These are phyloP conservation scores for Calliopsis andreniformis DNA, from an alignment of 1,140 invertebrate species.

Conservation along the genomic window DNA sequence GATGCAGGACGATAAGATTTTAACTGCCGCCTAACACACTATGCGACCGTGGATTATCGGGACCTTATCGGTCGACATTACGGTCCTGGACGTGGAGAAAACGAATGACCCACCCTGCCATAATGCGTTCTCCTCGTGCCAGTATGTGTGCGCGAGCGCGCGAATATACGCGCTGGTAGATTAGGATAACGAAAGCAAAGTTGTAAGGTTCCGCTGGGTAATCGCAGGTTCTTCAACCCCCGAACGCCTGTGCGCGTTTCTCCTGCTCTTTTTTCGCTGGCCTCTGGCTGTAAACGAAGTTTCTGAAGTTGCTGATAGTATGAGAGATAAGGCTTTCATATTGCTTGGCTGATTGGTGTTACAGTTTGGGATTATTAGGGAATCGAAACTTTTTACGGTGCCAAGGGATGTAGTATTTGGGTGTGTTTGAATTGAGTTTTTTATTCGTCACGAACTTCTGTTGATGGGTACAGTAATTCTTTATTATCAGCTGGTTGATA, in stretches of 20 bases:
- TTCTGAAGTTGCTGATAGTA: no score
- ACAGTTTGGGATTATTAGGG: background rate
- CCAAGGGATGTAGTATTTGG: no score
- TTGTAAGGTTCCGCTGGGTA: slow-evolving; percentile 15
- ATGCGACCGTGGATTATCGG: slow-evolving; percentile 51
- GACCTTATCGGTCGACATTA: slow-evolving; percentile 64
- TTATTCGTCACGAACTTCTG: no score
- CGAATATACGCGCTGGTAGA: slow-evolving; percentile 24
- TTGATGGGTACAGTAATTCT: no score
- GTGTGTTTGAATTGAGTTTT: no score
- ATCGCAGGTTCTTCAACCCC: slow-evolving; percentile 33
- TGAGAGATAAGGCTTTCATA: no score
- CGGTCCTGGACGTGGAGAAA: slow-evolving; percentile 45
- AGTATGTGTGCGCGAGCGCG: background rate
- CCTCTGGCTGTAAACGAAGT: background rate
- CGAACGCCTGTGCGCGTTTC: background rate
- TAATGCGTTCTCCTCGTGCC: slow-evolving; percentile 51
- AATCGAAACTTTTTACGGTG: no score
- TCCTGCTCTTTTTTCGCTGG: background rate
- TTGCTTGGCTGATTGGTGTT: background rate
- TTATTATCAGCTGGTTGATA: no score
- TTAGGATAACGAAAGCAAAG: slow-evolving; percentile 52
- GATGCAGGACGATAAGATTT: slow-evolving; percentile 62
- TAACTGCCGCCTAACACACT: slow-evolving; percentile 63
- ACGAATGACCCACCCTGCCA: slow-evolving; percentile 53